A percentile compares a stretch with the other conserved stretches of the same genome.
These are phyloP conservation scores for Gymnothorax javanicus DNA, from an alignment of 2,797 vertebrate species.

Conservation along the genomic window DNA sequence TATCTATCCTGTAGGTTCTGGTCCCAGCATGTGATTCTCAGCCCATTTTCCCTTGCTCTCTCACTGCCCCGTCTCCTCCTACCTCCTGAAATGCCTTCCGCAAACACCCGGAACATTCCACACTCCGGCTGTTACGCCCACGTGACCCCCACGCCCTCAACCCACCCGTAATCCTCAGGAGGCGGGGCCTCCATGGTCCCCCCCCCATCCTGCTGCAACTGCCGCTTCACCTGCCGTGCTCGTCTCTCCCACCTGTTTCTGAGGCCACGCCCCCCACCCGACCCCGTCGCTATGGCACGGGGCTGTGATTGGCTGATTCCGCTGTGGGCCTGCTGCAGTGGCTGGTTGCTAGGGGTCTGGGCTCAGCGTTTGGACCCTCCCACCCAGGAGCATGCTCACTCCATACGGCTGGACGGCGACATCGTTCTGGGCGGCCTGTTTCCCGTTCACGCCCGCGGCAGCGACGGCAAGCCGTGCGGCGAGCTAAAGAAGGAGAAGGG, in stretches of 20 bases:
- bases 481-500: conserved; percentile 87
- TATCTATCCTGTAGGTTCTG: background rate
- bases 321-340: conserved; percentile 80
- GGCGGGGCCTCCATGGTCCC: conserved; percentile 23
- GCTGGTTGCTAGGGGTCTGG: conserved; percentile 75
- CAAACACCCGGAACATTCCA: conserved; percentile 28
- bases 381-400: conserved; percentile 88
- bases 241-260: conserved; percentile 29
- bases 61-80: background rate
- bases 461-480: conserved; percentile 69
- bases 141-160: conserved; percentile 13
- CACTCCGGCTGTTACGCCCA: conserved; percentile 29
- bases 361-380: conserved; percentile 78
- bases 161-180: background rate
- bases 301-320: conserved; percentile 59
- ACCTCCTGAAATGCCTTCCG: conserved; percentile 36
- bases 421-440: conserved; percentile 81
- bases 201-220: conserved; percentile 1
- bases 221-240: conserved; percentile 15
- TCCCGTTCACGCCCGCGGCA: conserved; percentile 71
- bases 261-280: conserved; percentile 5
- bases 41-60: background rate
- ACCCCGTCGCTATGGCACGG: conserved; percentile 73
- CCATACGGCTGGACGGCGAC: conserved; percentile 92
- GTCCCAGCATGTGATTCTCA: background rate